phyloP scores from a whole-genome alignment of 1,140 invertebrate species.

The Drosophila orosa region DNA sequence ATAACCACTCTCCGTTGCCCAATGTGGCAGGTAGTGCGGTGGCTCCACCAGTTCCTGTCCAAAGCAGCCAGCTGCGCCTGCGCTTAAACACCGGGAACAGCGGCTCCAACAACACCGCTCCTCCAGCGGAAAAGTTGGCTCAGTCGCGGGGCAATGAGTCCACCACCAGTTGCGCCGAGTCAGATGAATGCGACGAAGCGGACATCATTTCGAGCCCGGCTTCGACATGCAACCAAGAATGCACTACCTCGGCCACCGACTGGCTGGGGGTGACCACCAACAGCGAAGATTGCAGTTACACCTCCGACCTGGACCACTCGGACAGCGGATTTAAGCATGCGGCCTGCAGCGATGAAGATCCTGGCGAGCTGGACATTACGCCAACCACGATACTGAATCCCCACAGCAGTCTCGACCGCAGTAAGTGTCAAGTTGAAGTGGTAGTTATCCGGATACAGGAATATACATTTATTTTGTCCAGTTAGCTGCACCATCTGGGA shows the following conservation, averaged over 20 bases:
- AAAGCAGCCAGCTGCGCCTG: constrained; percentile 62
- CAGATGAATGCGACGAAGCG: constrained; percentile 86
- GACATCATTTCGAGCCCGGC: constrained; percentile 85
- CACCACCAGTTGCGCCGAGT: constrained; percentile 83
- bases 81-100: constrained; percentile 53
- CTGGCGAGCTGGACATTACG: constrained; percentile 89
- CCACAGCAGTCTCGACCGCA: constrained; percentile 89
- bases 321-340: constrained; percentile 85
- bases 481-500: constrained; percentile 98
- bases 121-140: constrained; percentile 29
- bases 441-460: neutral
- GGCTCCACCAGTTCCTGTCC: constrained; percentile 15
- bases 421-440: constrained; percentile 84
- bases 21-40: constrained; percentile 14
- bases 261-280: constrained; percentile 94
- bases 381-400: constrained; percentile 90
- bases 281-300: constrained; percentile 93
- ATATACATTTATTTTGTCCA: constrained; percentile 72
- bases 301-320: constrained; percentile 89
- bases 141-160: constrained; percentile 39
- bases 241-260: constrained; percentile 89
- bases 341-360: constrained; percentile 83
- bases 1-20: constrained; percentile 75
- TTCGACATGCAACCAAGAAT: constrained; percentile 71
- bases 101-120: constrained; percentile 14